Percentiles rank a stretch among this genome's conserved stretches.
Conservation (phyloP, 2,888 invertebrate species). For the Drosophila kanekoi region DNA sequence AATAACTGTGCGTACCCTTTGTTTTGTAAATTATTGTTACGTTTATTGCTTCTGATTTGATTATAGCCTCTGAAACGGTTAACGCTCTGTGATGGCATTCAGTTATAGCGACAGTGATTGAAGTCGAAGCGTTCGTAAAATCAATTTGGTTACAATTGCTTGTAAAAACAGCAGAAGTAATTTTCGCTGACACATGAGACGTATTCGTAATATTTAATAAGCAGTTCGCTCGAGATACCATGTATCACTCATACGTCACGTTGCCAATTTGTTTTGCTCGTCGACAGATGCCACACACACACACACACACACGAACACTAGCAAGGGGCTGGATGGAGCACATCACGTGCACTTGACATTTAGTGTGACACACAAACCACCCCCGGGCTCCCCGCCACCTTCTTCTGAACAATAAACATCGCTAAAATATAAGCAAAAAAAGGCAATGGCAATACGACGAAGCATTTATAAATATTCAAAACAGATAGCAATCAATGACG, state of each 20-base stretch:
- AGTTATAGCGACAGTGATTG: conserved; percentile 12
- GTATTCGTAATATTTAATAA: conserved; percentile 76
- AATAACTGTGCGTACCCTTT: conserved; percentile 25
- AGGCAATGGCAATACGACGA: conserved; percentile 13
- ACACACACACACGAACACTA: conserved; percentile 1
- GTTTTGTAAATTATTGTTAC: conserved; percentile 58
- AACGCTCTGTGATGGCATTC: conserved; percentile 3
- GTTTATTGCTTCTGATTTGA: conserved; percentile 59
- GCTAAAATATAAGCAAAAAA: conserved; percentile 16
- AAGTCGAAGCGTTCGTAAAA: conserved; percentile 29
- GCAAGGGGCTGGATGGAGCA: conserved; percentile 20
- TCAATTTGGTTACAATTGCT: conserved; percentile 53
- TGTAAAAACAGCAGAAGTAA: conserved; percentile 48
- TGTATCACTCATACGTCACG: conserved; percentile 74
- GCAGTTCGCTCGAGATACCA: conserved; percentile 60
- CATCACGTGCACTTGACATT: conserved; percentile 79
- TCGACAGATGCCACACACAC: conserved; percentile 32
- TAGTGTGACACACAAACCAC: conserved; percentile 59
- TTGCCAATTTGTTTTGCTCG: conserved; percentile 49
- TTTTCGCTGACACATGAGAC: conserved; percentile 57
- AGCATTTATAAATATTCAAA: conserved; percentile 68
- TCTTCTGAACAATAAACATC: conserved; percentile 32
- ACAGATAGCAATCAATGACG: conserved; percentile 69
- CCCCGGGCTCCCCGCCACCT: not conserved
- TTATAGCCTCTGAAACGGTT: conserved; percentile 17